Conservation (phyloP, 2,797 vertebrate species). For the Siniperca scherzeri region DNA sequence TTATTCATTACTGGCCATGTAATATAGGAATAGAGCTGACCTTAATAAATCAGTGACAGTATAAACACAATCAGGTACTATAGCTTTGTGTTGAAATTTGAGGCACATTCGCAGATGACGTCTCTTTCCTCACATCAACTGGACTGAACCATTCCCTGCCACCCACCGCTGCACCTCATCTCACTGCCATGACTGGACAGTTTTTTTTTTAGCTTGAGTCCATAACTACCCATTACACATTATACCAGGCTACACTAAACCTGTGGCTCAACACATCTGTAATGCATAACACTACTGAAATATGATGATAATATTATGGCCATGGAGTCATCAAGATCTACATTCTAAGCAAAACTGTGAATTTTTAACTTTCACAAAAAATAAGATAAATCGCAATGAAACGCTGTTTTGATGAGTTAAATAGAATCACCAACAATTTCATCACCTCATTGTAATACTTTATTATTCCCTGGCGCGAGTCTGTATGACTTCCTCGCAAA, state of each 20-base stretch:
- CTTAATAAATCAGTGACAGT: slow-evolving; percentile 82
- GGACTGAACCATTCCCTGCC: slow-evolving; percentile 51
- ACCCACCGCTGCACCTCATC: slow-evolving; percentile 58
- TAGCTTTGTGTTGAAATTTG: slow-evolving; percentile 77
- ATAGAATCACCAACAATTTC: neutral
- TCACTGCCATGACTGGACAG: slow-evolving; percentile 39
- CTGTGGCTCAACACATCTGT: neutral
- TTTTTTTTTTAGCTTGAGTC: neutral
- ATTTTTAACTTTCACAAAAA: neutral
- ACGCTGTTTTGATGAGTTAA: neutral
- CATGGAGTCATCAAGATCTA: neutral
- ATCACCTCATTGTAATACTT: neutral
- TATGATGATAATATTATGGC: neutral
- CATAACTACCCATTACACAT: neutral
- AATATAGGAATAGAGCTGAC: slow-evolving; percentile 66
- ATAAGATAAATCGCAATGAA: neutral
- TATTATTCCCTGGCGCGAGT: neutral
- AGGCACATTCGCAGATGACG: slow-evolving; percentile 70
- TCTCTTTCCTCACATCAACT: slow-evolving; percentile 73
- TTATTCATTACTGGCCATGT: slow-evolving; percentile 77
- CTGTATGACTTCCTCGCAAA: neutral
- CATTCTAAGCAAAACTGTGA: neutral
- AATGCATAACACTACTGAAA: neutral
- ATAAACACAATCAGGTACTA: slow-evolving; percentile 85
- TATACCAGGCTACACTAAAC: neutral